Base-by-base conservation (phyloP, 2,113 vertebrate species). In the Motacilla tschutschensis region DNA sequence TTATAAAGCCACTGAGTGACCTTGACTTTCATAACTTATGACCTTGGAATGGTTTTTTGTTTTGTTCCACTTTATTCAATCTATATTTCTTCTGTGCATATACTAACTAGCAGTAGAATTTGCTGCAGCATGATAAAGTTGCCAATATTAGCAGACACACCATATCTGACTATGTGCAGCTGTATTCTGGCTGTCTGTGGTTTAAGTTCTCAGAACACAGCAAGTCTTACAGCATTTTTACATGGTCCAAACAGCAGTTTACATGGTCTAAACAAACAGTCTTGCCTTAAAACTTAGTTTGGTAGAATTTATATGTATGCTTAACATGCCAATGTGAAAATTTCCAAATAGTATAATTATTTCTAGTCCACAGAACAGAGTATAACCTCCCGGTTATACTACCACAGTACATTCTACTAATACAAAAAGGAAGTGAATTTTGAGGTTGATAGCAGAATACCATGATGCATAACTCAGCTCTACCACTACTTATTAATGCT, bases 181-280 rank as follows among this genome's bases (percentile, higher is more conserved):
- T 95, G 92, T 93, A 95, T 95, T 95, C 96, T 95, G 91, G 43
- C 83, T 80, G 90, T 78, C 86, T 95, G 94, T 96, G 96, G 97
- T 96, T 97, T 96, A 85, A 76, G 88, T 96, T 97, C 91, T 97
- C 89, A 95, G 92, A 97, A 94, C 93, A 96, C 92, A 94, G 92
- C 94, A 91, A 95, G 93, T 87, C 78, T 90, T 87, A 24, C 29
- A 55, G 87, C 83, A 60, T 96, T 86, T 90, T 96, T 93, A 91
- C 82, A 46, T 72, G 54, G 69, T 83, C 75, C 92, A 89, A 92
- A 93, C 92, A 91, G 33, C 33, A 33, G 33, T 90, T 96, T 93
- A 91, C 82, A 46, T 72, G 54, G 69, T 83, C 75, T 93, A 89
- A 92, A 93, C 92, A 91, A 93, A 69, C 67, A 62, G 84, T 87